phyloP scores from a whole-genome alignment of 1,140 invertebrate genomes.

The Nasonia longicornis region DNA sequence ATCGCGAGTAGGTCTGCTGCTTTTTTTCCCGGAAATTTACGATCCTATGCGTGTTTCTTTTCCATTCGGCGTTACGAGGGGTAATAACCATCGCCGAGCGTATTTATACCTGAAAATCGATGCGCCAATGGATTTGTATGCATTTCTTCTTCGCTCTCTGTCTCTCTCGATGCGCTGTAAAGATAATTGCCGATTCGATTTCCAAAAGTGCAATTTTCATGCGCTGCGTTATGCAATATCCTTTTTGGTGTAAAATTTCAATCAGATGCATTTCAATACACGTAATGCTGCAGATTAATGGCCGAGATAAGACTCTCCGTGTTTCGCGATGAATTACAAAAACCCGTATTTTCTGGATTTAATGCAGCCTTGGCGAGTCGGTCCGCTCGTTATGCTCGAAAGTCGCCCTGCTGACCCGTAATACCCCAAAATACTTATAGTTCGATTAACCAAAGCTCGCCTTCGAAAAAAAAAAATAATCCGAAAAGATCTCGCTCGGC shows the following conservation, averaged over 20 bases:
- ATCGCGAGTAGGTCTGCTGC: not conserved
- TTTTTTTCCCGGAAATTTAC: constrained; percentile 4
- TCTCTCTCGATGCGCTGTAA: no score
- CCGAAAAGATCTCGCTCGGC: not conserved
- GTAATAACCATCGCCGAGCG: constrained; percentile 7
- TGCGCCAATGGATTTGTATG: not conserved
- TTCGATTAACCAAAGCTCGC: not conserved
- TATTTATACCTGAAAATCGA: constrained; percentile 15
- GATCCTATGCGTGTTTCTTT: constrained; percentile 7
- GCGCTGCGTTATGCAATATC: not conserved
- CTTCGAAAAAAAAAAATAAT: not conserved
- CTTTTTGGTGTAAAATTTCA: not conserved
- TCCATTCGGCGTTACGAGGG: constrained; percentile 21
- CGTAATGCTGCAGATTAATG: not conserved
- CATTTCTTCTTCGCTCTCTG: no score
- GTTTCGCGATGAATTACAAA: not conserved
- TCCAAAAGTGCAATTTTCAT: not conserved
- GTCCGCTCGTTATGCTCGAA: not conserved
- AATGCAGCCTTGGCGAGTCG: not conserved
- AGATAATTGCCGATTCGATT: no score
- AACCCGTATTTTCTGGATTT: not conserved
- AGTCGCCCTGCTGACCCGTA: not conserved
- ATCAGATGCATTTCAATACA: not conserved
- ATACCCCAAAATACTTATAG: not conserved
- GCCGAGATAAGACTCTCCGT: not conserved